Conservation (phyloP, 2,113 vertebrate species). For the Calonectris borealis region DNA sequence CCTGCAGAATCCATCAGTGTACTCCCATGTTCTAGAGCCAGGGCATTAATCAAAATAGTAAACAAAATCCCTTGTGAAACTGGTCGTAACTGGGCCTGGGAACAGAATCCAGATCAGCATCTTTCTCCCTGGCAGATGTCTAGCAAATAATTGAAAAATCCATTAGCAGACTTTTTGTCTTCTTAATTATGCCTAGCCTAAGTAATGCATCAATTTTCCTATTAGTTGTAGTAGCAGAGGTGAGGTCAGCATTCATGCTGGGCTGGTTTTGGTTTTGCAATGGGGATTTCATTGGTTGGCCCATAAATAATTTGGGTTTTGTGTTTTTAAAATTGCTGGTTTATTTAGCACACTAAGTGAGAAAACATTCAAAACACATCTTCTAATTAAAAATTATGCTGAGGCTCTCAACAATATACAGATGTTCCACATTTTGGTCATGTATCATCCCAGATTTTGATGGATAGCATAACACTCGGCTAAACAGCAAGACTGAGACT, state of each 20-base stretch:
- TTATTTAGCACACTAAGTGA: constrained; percentile 20
- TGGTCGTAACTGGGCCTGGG: neutral
- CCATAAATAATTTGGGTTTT: neutral
- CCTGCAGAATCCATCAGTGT: neutral
- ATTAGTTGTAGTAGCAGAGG: neutral
- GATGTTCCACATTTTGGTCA: constrained; percentile 30
- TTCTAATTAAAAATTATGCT: constrained; percentile 39
- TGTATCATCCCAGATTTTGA: neutral
- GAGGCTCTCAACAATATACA: neutral
- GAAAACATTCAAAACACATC: constrained; percentile 22
- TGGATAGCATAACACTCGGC: neutral
- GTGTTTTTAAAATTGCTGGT: neutral
- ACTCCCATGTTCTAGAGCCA: neutral
- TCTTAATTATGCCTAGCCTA: neutral
- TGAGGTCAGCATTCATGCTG: neutral
- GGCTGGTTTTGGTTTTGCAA: constrained; percentile 7
- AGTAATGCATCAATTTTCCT: neutral
- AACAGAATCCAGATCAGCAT: neutral
- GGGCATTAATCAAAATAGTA: neutral
- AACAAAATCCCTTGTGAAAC: neutral
- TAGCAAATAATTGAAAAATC: neutral
- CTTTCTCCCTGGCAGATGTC: neutral
- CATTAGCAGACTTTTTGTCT: neutral
- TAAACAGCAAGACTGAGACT: neutral
- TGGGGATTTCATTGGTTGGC: neutral